Conservation (phyloP, 1,140 invertebrate species). For the Sarcophaga peregrina region DNA sequence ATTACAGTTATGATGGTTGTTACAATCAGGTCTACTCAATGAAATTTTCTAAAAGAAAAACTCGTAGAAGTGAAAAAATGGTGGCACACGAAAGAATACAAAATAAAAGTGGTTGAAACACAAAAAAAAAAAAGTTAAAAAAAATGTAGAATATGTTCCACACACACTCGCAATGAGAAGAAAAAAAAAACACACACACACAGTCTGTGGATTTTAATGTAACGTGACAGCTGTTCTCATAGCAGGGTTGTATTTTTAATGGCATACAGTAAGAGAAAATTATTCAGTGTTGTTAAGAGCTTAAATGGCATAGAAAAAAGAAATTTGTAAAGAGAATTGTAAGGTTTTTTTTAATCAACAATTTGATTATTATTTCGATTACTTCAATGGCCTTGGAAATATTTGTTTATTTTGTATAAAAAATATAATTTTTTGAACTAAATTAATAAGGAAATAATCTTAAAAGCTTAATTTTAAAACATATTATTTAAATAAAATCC, state of each 20-base stretch:
- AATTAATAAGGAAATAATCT: no score
- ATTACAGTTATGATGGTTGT: not conserved
- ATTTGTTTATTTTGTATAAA: no score
- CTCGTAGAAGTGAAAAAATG: constrained; percentile 24
- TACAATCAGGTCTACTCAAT: constrained; percentile 5
- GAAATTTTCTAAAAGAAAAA: constrained; percentile 19
- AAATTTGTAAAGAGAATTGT: no score
- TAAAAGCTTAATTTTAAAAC: no score
- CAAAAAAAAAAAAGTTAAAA: not conserved
- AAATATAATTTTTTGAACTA: no score
- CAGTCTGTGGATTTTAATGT: not conserved
- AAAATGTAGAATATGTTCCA: constrained; percentile 33
- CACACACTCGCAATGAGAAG: not conserved
- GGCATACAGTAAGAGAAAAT: not conserved
- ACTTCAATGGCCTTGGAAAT: no score
- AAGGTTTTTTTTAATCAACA: no score
- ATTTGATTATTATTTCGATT: no score
- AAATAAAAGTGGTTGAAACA: constrained; percentile 20
- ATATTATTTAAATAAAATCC: no score
- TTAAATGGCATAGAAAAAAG: no score
- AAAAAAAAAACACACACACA: no score
- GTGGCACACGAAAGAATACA: not conserved
- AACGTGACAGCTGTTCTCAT: not conserved
- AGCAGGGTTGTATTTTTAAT: not conserved
- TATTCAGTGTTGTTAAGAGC: no score